Evolutionary conservation across 1,140 invertebrate genomes (phyloP), one percentile per base, ranked within the genome.

Genomic region (Nasonia giraulti): DNA sequence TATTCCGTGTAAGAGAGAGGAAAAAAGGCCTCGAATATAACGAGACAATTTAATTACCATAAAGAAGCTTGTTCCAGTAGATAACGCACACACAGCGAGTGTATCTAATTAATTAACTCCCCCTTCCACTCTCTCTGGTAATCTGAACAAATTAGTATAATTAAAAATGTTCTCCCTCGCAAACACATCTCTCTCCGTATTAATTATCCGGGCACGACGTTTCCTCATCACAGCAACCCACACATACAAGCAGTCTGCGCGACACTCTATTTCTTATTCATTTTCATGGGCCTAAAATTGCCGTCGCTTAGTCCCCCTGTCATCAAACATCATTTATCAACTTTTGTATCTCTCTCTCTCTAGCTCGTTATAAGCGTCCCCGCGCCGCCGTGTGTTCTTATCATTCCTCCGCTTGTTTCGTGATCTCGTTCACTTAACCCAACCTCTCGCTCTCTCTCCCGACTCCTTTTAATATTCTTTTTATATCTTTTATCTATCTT

Each of bases 391-490:
- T 33, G 76, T 73, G 69, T 74, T 11, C 80, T 74, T 81, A 81
- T 73, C 80, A 73, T 55, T 50, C 37, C 69, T 23, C 31, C 11
- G 71, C 50, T 77, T 77, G 73, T 83, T 83, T 83, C 74, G 82
- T 83, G 82, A 83, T 76, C 80, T 83, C 82, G 73, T 68, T 77
- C 74, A 83, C 82, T 77, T 83, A 83, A 33, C 82, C 40, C 40
- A 27, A 55, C 50, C 55, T 66, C 33, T 33, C 69, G 23, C 55
- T 33, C 79, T 37, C 33, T 37, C 33, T 37, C 33, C 5, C 33
- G 69, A 1, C 27, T 74, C 14, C 66, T 80, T 81, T 81, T 83
- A 83, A 83, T 83, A 83, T 83, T 83, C 73, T 83, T 76, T 83
- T 76, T 83, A 77, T 83, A 83, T 83, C 50, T 76, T 76, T 83